These are phyloP conservation scores for Anoncus sp. DNA, from an alignment of 2,888 invertebrate species.

Conservation along the genomic window DNA sequence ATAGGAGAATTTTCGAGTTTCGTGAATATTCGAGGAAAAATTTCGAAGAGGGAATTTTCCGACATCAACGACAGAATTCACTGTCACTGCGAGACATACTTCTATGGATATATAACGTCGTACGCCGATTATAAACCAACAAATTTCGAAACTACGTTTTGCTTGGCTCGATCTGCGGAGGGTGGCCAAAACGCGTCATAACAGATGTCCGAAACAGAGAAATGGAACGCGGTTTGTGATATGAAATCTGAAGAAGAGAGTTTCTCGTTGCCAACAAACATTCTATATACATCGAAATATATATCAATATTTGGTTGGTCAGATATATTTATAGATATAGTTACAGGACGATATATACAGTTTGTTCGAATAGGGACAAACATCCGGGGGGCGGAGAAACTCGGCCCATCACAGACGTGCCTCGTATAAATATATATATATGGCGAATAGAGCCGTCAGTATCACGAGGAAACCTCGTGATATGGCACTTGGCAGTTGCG, in stretches of 20 bases:
- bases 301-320: slow-evolving; percentile 31
- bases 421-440: slow-evolving; percentile 8
- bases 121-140: slow-evolving; percentile 49
- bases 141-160: slow-evolving; percentile 38
- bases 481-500: slow-evolving; percentile 60
- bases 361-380: slow-evolving; percentile 46
- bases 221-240: slow-evolving; percentile 58
- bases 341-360: slow-evolving; percentile 32
- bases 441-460: slow-evolving; percentile 34
- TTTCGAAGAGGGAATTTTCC: slow-evolving; percentile 7
- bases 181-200: slow-evolving; percentile 39
- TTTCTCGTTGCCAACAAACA: slow-evolving; percentile 47
- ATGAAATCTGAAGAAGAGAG: slow-evolving; percentile 58
- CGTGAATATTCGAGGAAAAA: neutral
- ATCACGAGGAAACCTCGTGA: slow-evolving; percentile 51
- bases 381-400: too few relatives aligned
- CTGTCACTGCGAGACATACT: too few relatives aligned
- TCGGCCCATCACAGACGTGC: slow-evolving; percentile 11
- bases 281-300: neutral
- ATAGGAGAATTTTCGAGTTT: slow-evolving; percentile 6
- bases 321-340: slow-evolving; percentile 25
- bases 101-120: neutral
- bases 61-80: slow-evolving; percentile 19
- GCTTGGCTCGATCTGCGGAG: slow-evolving; percentile 34
- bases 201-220: slow-evolving; percentile 58